Percentiles rank a stretch among this genome's conserved stretches.
Evolutionary conservation across 2,113 vertebrate species (phyloP).

Genomic region (Ochotona curzoniae): DNA sequence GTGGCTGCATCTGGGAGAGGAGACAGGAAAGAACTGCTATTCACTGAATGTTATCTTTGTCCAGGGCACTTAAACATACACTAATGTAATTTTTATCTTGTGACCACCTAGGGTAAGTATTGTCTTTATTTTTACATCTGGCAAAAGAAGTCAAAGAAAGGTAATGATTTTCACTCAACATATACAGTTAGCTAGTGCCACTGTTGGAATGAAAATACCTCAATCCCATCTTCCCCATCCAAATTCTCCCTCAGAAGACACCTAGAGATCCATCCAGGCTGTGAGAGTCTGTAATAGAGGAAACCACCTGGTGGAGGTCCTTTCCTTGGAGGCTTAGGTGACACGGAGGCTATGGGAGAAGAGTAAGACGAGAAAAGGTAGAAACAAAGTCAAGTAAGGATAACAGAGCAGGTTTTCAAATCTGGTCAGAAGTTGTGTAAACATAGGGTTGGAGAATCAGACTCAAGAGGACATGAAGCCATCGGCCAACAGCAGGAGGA

Average conservation of each 20-base stretch:
- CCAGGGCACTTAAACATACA: not conserved
- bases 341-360: not conserved
- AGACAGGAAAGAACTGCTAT: not conserved
- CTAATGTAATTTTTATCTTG: constrained; percentile 12
- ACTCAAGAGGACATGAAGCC: not conserved
- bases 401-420: not conserved
- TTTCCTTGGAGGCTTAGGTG: not conserved
- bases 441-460: not conserved
- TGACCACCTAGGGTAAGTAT: not conserved
- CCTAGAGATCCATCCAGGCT: not conserved
- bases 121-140: not conserved
- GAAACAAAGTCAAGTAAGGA: not conserved
- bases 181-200: not conserved
- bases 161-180: not conserved
- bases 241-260: not conserved
- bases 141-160: not conserved
- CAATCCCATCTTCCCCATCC: not conserved
- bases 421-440: not conserved
- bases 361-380: not conserved
- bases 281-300: not conserved
- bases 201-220: not conserved
- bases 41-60: not conserved
- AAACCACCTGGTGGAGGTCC: not conserved
- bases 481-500: not conserved
- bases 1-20: not conserved